A percentile compares a stretch with the other conserved stretches of the same genome.
These are phyloP conservation scores for Alethe castanea DNA, from an alignment of 2,113 vertebrate genomes.

Conservation along the genomic window DNA sequence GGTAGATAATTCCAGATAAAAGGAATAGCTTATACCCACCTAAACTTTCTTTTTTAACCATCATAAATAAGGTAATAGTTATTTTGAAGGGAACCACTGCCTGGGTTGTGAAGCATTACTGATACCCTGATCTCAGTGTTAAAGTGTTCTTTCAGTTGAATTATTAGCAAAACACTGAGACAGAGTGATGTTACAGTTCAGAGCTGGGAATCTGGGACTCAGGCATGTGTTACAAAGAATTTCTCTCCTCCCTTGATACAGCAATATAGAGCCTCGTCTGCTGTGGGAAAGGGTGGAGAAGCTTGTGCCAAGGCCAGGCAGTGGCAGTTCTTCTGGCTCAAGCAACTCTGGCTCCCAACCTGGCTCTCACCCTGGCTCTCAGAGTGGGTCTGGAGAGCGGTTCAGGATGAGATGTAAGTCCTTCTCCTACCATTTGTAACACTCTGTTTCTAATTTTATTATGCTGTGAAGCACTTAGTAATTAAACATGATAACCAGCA, in stretches of 20 bases:
- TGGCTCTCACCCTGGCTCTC: constrained; percentile 83
- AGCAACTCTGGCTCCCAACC: constrained; percentile 93
- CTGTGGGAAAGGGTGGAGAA: constrained; percentile 97
- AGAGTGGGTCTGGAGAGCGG: constrained; percentile 91
- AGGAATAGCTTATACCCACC: neutral
- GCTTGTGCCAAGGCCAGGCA: constrained; percentile 87
- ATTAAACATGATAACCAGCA: neutral
- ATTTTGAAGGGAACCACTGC: neutral
- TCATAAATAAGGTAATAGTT: neutral
- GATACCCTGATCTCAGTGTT: neutral
- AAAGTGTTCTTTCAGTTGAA: neutral
- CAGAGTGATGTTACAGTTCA: neutral
- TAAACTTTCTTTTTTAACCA: neutral
- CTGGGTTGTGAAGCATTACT: neutral
- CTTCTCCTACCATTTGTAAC: neutral
- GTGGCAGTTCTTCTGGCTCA: constrained; percentile 94
- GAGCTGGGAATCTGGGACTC: neutral
- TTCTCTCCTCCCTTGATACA: constrained; percentile 32
- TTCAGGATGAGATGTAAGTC: constrained; percentile 92
- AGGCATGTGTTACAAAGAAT: neutral
- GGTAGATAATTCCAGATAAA: neutral
- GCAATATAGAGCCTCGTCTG: constrained; percentile 89
- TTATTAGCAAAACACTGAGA: neutral
- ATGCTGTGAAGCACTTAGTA: neutral
- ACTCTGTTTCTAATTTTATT: neutral